Conservation (phyloP, 2,888 invertebrate species). For the Argyresthia goedartella region DNA sequence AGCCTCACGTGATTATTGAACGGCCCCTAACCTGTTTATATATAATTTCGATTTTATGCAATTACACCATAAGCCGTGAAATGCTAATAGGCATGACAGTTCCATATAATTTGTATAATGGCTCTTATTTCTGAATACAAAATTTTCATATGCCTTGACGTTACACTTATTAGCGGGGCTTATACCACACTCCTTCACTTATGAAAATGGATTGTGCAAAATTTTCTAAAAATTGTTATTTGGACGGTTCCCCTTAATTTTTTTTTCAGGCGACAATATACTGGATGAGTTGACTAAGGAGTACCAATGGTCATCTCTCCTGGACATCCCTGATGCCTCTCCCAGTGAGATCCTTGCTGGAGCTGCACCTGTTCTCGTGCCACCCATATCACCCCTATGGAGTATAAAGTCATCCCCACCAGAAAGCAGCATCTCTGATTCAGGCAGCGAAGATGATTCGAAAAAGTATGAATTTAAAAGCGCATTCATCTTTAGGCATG, state of each 20-base stretch:
- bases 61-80: too few species aligned
- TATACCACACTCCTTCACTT: too few species aligned
- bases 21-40: too few species aligned
- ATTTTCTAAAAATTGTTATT: too few species aligned
- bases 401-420: conserved; percentile 49
- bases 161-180: too few species aligned
- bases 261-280: conserved; percentile 47
- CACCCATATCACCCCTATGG: conserved; percentile 46
- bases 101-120: too few species aligned
- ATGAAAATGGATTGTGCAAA: too few species aligned
- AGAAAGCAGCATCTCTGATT: conserved; percentile 53
- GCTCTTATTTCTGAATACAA: too few species aligned
- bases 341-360: conserved; percentile 64
- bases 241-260: neutral
- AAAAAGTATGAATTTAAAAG: conserved; percentile 33
- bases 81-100: too few species aligned
- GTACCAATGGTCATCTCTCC: conserved; percentile 52
- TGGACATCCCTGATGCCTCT: conserved; percentile 56
- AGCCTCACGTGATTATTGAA: too few species aligned
- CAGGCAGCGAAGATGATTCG: conserved; percentile 62
- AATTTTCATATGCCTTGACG: too few species aligned
- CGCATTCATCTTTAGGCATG: neutral
- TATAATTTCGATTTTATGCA: too few species aligned
- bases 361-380: conserved; percentile 46
- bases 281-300: conserved; percentile 52